phyloP scores from a whole-genome alignment of 2,888 invertebrate genomes.

The Amblyjoppa proteus region DNA sequence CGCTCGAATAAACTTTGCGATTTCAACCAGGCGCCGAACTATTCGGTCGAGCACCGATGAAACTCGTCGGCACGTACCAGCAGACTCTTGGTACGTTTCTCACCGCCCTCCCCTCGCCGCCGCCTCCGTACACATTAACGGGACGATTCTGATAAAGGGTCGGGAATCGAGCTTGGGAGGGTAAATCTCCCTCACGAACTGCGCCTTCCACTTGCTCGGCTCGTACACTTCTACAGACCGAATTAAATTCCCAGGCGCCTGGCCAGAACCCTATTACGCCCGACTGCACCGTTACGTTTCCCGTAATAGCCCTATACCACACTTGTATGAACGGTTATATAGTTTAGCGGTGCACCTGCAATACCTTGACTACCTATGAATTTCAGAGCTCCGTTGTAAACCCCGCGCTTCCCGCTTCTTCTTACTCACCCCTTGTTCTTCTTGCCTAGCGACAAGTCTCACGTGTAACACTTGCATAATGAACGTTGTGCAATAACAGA shows the following conservation, averaged over 20 bases:
- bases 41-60: constrained; percentile 26
- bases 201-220: constrained; percentile 30
- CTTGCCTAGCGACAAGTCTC: constrained; percentile 19
- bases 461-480: constrained; percentile 16
- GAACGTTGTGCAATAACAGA: not conserved
- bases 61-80: constrained; percentile 61
- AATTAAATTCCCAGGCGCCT: constrained; percentile 57
- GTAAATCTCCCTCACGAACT: constrained; percentile 38
- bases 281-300: constrained; percentile 33
- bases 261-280: constrained; percentile 25
- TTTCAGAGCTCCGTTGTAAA: constrained; percentile 6
- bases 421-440: not conserved
- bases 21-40: constrained; percentile 12
- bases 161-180: constrained; percentile 9
- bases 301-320: constrained; percentile 31
- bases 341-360: constrained; percentile 16
- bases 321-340: constrained; percentile 22
- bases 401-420: constrained; percentile 21
- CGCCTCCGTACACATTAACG: constrained; percentile 52
- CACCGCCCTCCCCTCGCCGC: too few relatives aligned
- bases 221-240: constrained; percentile 30
- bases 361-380: not conserved
- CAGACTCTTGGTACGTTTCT: constrained; percentile 53
- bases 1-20: constrained; percentile 53
- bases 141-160: constrained; percentile 39